phyloP scores from a whole-genome alignment of 2,113 vertebrate species.

The Barbus barbus region DNA sequence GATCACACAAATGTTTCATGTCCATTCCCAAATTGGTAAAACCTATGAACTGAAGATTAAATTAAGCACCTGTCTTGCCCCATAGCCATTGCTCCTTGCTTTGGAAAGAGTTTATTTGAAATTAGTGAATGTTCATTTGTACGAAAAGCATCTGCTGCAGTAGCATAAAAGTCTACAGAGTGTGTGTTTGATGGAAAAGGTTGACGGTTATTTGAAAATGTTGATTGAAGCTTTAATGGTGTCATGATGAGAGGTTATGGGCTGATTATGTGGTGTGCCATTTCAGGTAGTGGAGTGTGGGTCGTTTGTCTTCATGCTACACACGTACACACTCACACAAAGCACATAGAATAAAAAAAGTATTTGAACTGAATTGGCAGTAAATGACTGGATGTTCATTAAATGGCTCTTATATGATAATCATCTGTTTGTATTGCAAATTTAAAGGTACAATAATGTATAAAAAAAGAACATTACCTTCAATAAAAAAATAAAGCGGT shows the following conservation, averaged over 20 bases:
- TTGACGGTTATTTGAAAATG: conserved; percentile 6
- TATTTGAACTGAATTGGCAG: background rate
- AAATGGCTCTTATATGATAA: background rate
- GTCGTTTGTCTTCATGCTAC: conserved; percentile 12
- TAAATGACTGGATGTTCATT: background rate
- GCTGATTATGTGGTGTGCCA: conserved; percentile 12
- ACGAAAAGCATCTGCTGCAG: background rate
- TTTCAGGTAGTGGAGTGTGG: conserved; percentile 7
- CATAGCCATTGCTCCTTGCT: background rate
- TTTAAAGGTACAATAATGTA: background rate
- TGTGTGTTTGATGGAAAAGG: background rate
- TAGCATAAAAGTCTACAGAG: conserved; percentile 1
- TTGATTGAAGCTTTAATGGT: conserved; percentile 38
- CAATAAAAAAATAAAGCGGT: background rate
- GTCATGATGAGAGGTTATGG: conserved; percentile 31
- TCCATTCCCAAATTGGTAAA: conserved; percentile 11
- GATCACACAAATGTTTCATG: conserved; percentile 5
- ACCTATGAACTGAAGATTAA: background rate
- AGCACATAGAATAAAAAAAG: background rate
- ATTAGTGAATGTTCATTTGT: conserved; percentile 1
- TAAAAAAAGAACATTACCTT: background rate
- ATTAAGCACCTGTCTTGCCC: background rate
- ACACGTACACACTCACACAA: background rate
- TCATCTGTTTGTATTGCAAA: background rate
- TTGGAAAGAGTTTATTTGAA: background rate